Conservation (phyloP, 1,140 invertebrate genomes). For the Tetragnatha versicolor region DNA sequence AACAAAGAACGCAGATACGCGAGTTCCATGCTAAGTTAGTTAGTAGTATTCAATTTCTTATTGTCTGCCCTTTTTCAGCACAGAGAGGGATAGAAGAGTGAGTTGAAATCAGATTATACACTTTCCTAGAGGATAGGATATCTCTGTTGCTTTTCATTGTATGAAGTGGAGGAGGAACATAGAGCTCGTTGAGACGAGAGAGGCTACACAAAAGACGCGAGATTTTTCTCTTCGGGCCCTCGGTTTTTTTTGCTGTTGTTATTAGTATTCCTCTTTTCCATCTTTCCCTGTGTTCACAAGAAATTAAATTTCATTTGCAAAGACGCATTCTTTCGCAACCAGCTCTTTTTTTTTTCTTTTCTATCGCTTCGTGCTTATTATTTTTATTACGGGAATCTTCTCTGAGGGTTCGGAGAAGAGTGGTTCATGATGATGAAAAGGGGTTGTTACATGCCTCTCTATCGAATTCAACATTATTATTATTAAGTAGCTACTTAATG, state of each 20-base stretch:
- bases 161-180: not conserved
- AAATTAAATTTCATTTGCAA: slow-evolving; percentile 55
- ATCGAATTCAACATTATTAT: no score
- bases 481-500: no score
- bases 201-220: slow-evolving; percentile 9
- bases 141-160: slow-evolving; percentile 17
- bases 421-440: not conserved
- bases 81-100: no score
- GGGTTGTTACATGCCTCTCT: no score
- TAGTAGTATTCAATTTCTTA: slow-evolving; percentile 33
- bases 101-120: slow-evolving; percentile 35
- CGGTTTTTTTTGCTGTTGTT: not conserved
- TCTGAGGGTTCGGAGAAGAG: not conserved
- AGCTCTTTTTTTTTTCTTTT: not conserved
- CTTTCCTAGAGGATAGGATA: slow-evolving; percentile 1
- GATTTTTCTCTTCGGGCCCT: not conserved
- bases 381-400: slow-evolving; percentile 24
- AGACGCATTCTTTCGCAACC: slow-evolving; percentile 41
- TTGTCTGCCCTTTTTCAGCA: slow-evolving; percentile 17
- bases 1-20: no score
- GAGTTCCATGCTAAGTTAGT: slow-evolving; percentile 22
- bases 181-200: not conserved
- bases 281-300: slow-evolving; percentile 25
- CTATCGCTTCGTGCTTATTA: slow-evolving; percentile 24
- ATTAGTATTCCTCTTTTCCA: not conserved